Percentiles rank a stretch among this genome's conserved stretches.
Conservation (phyloP, 1,140 invertebrate species). For the Camponotus floridanus region DNA sequence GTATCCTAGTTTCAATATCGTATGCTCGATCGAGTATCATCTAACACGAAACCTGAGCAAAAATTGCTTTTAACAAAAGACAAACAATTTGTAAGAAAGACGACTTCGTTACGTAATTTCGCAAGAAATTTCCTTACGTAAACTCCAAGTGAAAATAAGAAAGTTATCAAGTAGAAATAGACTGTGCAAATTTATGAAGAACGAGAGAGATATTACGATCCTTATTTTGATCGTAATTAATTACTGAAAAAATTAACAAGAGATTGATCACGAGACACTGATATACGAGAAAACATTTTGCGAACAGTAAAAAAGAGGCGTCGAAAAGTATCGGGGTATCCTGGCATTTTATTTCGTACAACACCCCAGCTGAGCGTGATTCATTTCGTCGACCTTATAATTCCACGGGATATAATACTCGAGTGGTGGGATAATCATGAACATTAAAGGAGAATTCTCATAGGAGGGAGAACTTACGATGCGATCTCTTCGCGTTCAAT, state of each 20-base stretch:
- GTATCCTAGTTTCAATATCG: not conserved
- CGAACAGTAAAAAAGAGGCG: not conserved
- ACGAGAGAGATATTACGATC: not conserved
- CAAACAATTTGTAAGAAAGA: not conserved
- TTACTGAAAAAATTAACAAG: not conserved
- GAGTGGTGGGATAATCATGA: slow-evolving; percentile 71
- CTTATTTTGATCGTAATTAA: not conserved
- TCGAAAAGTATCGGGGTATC: slow-evolving; percentile 14
- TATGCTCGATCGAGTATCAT: slow-evolving; percentile 44
- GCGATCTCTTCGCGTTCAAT: slow-evolving; percentile 43
- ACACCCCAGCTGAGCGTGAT: slow-evolving; percentile 29
- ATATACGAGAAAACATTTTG: not conserved
- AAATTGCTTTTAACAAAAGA: not conserved
- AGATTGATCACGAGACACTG: not conserved
- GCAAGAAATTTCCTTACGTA: not conserved
- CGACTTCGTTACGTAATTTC: not conserved
- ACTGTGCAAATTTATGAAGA: not conserved
- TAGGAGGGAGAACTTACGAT: slow-evolving; percentile 26
- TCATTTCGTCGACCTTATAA: slow-evolving; percentile 72
- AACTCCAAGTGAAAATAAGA: not conserved
- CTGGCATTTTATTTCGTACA: slow-evolving; percentile 49
- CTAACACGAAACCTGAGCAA: not conserved
- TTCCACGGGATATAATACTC: slow-evolving; percentile 65
- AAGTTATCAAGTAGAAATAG: not conserved
- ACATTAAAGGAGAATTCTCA: slow-evolving; percentile 69